Conservation (phyloP, 2,888 invertebrate species). For the Dryomyza anilis region DNA sequence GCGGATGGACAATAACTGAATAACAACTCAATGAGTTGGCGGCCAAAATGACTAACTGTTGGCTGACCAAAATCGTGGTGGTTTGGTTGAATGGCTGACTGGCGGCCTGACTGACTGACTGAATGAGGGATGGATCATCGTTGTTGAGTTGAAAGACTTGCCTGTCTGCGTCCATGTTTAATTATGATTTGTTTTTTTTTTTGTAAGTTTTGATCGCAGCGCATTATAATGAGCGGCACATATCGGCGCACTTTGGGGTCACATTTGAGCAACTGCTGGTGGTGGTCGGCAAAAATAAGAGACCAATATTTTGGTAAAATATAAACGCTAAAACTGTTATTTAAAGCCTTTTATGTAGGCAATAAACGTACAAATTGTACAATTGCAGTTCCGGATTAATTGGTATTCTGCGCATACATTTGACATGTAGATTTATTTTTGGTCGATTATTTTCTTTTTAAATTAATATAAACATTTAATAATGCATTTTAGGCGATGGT, state of each 20-base stretch:
- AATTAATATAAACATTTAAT: too few relatives aligned
- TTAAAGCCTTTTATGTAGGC: background rate
- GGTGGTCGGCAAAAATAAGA: background rate
- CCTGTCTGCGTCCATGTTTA: background rate
- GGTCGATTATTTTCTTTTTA: too few relatives aligned
- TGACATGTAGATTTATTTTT: too few relatives aligned
- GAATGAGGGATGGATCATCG: background rate
- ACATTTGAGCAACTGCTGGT: background rate
- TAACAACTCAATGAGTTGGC: slow-evolving; percentile 3
- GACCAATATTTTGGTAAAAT: too few relatives aligned
- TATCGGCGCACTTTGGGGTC: background rate
- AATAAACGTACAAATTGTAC: background rate
- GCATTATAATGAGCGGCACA: background rate
- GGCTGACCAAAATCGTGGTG: background rate
- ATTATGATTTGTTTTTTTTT: background rate
- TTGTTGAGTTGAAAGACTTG: background rate
- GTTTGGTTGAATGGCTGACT: background rate
- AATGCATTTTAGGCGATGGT: too few relatives aligned
- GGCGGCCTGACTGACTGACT: background rate
- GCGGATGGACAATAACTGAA: slow-evolving; percentile 2
- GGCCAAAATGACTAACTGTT: background rate
- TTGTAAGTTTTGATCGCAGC: background rate
- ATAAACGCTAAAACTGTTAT: background rate
- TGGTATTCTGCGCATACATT: too few relatives aligned
- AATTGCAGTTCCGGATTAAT: background rate